These are phyloP conservation scores for Aricia agestis DNA, from an alignment of 1,140 invertebrate species.

Conservation along the genomic window DNA sequence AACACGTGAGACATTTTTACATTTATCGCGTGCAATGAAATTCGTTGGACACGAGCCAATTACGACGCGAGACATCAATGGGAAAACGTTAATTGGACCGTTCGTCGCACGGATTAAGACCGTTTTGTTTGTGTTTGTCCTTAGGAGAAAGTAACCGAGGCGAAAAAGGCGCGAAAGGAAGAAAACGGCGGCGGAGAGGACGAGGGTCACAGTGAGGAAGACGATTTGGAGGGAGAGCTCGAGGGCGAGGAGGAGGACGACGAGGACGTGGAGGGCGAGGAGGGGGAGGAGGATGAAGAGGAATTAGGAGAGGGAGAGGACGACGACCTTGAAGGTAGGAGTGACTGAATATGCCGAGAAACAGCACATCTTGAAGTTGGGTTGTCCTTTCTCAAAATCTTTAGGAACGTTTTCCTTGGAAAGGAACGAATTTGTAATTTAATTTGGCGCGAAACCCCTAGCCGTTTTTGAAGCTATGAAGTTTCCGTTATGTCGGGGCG, in stretches of 20 bases:
- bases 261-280: constrained; percentile 77
- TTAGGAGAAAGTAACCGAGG: constrained; percentile 83
- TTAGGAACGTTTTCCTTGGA: no score
- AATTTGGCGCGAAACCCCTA: neutral
- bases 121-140: constrained; percentile 21
- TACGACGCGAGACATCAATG: constrained; percentile 28
- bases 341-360: neutral
- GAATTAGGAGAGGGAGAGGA: constrained; percentile 82
- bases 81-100: constrained; percentile 28
- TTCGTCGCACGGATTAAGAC: neutral
- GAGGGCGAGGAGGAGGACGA: constrained; percentile 77
- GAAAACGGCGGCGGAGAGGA: constrained; percentile 82
- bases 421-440: no score
- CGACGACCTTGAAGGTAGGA: constrained; percentile 82
- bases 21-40: constrained; percentile 33
- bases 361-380: no score
- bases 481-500: neutral
- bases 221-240: constrained; percentile 75
- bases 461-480: neutral
- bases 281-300: constrained; percentile 82
- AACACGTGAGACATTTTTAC: constrained; percentile 35
- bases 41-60: constrained; percentile 48
- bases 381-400: no score
- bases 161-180: constrained; percentile 87
- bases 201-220: constrained; percentile 80